Base-by-base conservation (phyloP, 2,888 invertebrate genomes). In the Kryphioiulus occultus region DNA sequence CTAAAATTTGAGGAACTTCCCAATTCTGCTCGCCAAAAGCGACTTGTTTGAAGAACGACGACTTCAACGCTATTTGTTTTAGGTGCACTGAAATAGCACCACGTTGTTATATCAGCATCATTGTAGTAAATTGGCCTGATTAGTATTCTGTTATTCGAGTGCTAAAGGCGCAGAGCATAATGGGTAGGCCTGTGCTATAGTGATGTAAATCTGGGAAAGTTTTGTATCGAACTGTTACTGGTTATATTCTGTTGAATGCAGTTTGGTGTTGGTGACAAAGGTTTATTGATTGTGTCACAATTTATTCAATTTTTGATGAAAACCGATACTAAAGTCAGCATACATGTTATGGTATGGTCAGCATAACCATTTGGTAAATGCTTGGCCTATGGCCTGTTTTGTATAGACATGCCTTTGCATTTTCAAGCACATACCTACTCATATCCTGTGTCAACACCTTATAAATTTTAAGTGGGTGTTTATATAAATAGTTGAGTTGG, bases 401-500 rank as follows among this genome's bases (percentile, higher is more conserved):
- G 5, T 9, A 47, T 17, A 68, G 68, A 1, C 68, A 12, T 68
- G 10, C 26, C 68, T 68, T 68, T 68, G 68, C 68, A 26, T 68
- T 68, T 68, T 26, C 26, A 26, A 47, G 26, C 0, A 12, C 26
- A 68, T 10, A 68, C 26, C 68, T 68, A 26, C 68, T 26, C 68
- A 68, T 68, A 26, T 68, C 68, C 68, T 68, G 68, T n/a, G 68
- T 26, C 26, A 26, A 68, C 68, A 68, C 68, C 68, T 68, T 68
- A 68, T 26, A 68, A 68, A 68, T 68, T 26, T 68, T n/a, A 68
- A 22, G 68, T 68, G 68, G 68, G 68, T 0, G 68, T 26, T 68
- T 68, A n/a, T 68, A 68, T 68, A 68, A 68, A 68, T 68, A 68
- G 68, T 30, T 9, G 26, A 68, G 68, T 68, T 68, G 68, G 26